Base-by-base conservation (phyloP, 2,113 vertebrate species). In the Heteronetta atricapilla region DNA sequence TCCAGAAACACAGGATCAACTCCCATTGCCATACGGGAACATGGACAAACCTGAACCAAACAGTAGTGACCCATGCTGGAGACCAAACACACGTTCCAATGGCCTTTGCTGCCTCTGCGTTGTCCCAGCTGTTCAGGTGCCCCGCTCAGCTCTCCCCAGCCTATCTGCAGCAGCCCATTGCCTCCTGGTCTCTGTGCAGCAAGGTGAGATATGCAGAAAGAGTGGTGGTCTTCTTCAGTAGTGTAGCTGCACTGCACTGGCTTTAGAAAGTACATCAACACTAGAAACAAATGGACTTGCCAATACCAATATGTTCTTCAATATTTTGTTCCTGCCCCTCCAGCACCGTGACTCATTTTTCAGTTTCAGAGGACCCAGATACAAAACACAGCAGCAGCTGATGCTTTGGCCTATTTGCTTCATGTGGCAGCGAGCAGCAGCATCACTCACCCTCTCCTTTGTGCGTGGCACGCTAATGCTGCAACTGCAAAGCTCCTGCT, bases 371-470 rank as follows among this genome's bases (percentile, higher is more conserved):
- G 60, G 44, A 26, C 38, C 19, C 52, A 72, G 72, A 50, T 44
- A 38, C 1, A 10, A 48, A 82, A 34, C 0, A 0, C 60, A 59
- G 74, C 69, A 59, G 62, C 0, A 1, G 29, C 29, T 1, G 1
- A 25, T 11, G 5, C 13, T 28, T 19, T 9, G 13, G 46, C 40
- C 70, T 28, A 3, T 59, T 14, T 33, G 66, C 26, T 74, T 42
- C 12, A 26, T 1, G 13, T 48, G 46, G 76, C 48, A 84, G 44
- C 19, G 15, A 87, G 74, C 53, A 38, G 46, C 64, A 80, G 58
- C 1, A 0, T n/a, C 0, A 0, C 55, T 79, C 0, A 0, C 50
- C 20, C 53, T 53, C 59, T 74, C 15, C 64, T 31, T 48, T 1
- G 2, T 0, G 0, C 36, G 3, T 9, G 3, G 66, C 64, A 74